Percentiles rank a stretch among this genome's conserved stretches.
These are phyloP conservation scores for Carcina quercana DNA, from an alignment of 2,888 invertebrate genomes.

Conservation along the genomic window DNA sequence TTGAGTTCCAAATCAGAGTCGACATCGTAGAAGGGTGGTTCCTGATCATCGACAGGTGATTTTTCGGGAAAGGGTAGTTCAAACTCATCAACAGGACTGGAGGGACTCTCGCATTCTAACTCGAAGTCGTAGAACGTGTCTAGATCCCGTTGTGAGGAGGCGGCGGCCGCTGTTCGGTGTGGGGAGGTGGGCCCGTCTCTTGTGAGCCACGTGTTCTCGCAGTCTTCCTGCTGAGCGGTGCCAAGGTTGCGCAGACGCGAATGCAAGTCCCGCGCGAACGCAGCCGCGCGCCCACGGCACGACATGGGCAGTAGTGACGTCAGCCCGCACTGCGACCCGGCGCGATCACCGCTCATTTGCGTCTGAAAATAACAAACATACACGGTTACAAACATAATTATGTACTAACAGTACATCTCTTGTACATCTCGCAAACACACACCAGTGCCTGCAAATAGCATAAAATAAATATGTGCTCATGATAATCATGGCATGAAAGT, in stretches of 20 bases:
- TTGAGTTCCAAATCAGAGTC: conserved; percentile 58
- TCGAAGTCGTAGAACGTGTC: conserved; percentile 80
- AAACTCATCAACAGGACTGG: conserved; percentile 78
- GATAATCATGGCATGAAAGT: conserved; percentile 37
- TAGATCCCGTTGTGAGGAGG: conserved; percentile 46
- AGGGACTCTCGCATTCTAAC: conserved; percentile 78
- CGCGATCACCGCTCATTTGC: conserved; percentile 73
- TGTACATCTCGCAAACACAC: background rate
- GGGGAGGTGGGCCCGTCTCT: conserved; percentile 28
- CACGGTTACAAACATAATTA: background rate
- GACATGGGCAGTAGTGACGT: conserved; percentile 83
- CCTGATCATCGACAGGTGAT: conserved; percentile 66
- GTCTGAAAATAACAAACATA: conserved; percentile 48
- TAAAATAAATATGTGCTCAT: conserved; percentile 11
- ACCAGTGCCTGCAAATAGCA: too few relatives aligned
- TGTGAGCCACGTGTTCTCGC: conserved; percentile 58
- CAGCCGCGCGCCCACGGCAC: conserved; percentile 86
- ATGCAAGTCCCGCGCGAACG: conserved; percentile 85
- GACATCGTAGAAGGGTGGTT: conserved; percentile 71
- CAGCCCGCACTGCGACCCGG: conserved; percentile 77
- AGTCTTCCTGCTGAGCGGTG: conserved; percentile 60
- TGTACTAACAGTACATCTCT: too few relatives aligned
- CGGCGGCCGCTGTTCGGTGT: conserved; percentile 27
- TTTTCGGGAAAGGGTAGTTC: conserved; percentile 70
- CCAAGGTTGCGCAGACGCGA: conserved; percentile 83